phyloP scores from a whole-genome alignment of 2,888 invertebrate genomes.

The Meiosimyza platycephala region DNA sequence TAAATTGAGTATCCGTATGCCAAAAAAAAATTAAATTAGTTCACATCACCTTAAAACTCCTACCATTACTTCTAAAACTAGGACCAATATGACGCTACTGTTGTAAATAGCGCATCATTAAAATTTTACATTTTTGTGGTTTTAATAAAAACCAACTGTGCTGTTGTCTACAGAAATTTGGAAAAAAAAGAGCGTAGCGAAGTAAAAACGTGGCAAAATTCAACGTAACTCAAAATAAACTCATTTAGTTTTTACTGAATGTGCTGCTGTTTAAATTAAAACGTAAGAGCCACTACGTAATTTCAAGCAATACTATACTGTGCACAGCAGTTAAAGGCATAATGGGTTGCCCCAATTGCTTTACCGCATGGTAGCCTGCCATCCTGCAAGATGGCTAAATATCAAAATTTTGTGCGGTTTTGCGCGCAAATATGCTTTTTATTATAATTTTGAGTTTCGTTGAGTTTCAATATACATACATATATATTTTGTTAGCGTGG shows the following conservation, averaged over 20 bases:
- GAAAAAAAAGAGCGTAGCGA: background rate
- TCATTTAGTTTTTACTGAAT: background rate
- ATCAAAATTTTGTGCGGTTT: slow-evolving; percentile 16
- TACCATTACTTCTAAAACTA: background rate
- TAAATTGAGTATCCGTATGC: slow-evolving; percentile 20
- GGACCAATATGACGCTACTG: background rate
- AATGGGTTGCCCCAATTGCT: no score
- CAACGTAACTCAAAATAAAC: background rate
- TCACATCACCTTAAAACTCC: background rate
- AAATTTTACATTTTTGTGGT: slow-evolving; percentile 18
- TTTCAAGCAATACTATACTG: no score
- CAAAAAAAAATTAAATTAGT: slow-evolving; percentile 23
- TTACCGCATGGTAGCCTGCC: background rate
- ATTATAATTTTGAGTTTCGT: slow-evolving; percentile 10
- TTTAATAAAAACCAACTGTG: slow-evolving; percentile 21
- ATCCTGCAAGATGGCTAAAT: slow-evolving; percentile 6
- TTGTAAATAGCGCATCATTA: slow-evolving; percentile 2
- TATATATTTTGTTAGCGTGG: background rate
- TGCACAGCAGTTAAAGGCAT: no score
- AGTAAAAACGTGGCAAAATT: background rate
- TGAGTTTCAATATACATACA: no score
- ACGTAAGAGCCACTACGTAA: background rate
- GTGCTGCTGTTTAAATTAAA: slow-evolving; percentile 2
- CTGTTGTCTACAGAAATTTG: background rate
- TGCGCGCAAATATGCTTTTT: slow-evolving; percentile 18